phyloP scores from a whole-genome alignment of 1,140 invertebrate genomes.

The Aphelenchoides avenae region DNA sequence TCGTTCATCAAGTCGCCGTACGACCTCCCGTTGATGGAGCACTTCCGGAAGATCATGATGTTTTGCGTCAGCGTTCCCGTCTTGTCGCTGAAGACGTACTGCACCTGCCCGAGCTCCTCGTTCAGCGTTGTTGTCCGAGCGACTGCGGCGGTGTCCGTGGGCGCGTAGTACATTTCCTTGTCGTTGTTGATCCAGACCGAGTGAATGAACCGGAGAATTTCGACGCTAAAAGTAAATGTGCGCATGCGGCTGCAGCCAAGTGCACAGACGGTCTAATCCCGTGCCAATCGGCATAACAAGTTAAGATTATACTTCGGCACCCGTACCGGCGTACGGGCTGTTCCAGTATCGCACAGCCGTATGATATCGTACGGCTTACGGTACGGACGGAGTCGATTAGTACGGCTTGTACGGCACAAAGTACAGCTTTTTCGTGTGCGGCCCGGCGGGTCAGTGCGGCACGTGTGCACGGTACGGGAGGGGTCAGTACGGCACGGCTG shows the following conservation, averaged over 20 bases:
- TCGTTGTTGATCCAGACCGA: slow-evolving; percentile 97
- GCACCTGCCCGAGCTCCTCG: slow-evolving; percentile 89
- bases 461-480: no score
- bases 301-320: no score
- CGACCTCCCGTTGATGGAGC: slow-evolving; percentile 82
- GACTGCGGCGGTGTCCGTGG: slow-evolving; percentile 85
- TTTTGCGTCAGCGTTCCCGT: slow-evolving; percentile 96
- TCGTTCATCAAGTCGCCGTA: slow-evolving; percentile 89
- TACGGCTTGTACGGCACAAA: no score
- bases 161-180: slow-evolving; percentile 78
- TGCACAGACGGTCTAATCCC: background rate
- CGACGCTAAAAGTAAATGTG: slow-evolving; percentile 66
- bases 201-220: slow-evolving; percentile 92
- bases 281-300: background rate
- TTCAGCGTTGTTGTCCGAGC: slow-evolving; percentile 95
- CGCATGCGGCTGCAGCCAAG: no score
- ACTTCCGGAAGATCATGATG: slow-evolving; percentile 99
- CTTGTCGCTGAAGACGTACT: slow-evolving; percentile 99
- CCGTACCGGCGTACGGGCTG: no score
- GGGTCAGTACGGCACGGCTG: no score
- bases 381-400: no score
- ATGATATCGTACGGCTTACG: no score
- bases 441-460: no score
- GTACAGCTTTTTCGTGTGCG: no score
- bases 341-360: no score